Evolutionary conservation across 1,140 invertebrate genomes (phyloP), one percentile per base, ranked within the genome.

Genomic region (Cyclina sinensis): DNA sequence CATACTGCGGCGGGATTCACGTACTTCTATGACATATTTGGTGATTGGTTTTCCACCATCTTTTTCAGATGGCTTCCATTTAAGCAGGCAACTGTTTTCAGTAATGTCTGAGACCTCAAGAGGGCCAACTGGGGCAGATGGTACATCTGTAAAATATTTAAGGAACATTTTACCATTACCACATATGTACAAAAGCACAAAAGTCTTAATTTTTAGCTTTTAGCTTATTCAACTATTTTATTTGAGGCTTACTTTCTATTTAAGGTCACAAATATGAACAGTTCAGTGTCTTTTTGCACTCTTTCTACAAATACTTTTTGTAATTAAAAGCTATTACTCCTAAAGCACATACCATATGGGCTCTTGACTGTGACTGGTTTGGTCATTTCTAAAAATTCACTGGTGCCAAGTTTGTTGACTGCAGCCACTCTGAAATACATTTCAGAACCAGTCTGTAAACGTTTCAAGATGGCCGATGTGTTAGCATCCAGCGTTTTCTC

Each of bases 1-100:
- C 98, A 98, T 91, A 62, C 86, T 91, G 12, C 93, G 62, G 24
- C 91, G 90, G 7, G 97, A 96, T 94, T 99, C 98, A 96, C 98
- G 97, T 95, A 99, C 99, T 95, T 99, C 99, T 81, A 99, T 97
- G 95, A 99, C 98, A 93, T 99, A 99, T 95, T 98, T 98, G 93
- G 98, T 98, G 92, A 99, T 98, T 0, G 98, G 98, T 59, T 97
- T 96, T 39, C 99, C 99, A 89, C 99, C 99, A 95, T 99, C 98
- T 93, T 98, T 98, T 14, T 97, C 96, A 0, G 99, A 98, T 89
- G 98, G 97, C 93, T 97, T 97, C 99, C 99, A 99, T 54, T 46
- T 90, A 24, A 96, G 86, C 92, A 99, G 99, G 93, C 98, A 98
- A 18, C 98, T 98, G 94, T 99, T 98, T 95, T 98, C 98, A 11